Evolutionary conservation across 2,113 vertebrate genomes (phyloP).

Genomic region (Ginglymostoma cirratum): DNA sequence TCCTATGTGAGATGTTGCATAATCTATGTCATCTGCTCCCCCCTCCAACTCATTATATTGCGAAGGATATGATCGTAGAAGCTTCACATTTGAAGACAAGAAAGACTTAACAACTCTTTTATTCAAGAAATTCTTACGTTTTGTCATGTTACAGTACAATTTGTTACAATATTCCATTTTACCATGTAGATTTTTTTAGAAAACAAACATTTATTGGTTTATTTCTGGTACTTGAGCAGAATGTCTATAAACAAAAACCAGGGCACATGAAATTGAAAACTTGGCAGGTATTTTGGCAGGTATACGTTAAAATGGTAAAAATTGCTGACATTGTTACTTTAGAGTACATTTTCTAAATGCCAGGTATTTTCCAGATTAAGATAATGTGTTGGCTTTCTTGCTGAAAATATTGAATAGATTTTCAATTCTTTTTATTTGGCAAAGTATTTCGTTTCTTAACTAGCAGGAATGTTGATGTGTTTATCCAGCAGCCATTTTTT

Average conservation of each 20-base stretch:
- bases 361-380: conserved; percentile 30
- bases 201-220: conserved; percentile 5
- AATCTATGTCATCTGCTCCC: background rate
- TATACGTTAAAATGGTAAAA: background rate
- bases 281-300: conserved; percentile 1
- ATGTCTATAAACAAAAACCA: background rate
- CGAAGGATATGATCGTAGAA: background rate
- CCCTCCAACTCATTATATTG: background rate
- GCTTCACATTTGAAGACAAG: background rate
- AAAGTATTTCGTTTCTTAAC: background rate
- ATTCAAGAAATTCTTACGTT: background rate
- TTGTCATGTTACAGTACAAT: background rate
- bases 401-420: conserved; percentile 12
- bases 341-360: background rate
- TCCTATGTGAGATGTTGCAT: background rate
- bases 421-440: conserved; percentile 22
- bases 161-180: background rate
- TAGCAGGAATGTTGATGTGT: background rate
- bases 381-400: conserved; percentile 25
- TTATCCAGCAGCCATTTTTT: conserved; percentile 20
- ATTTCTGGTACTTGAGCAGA: background rate
- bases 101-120: background rate
- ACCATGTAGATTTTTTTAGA: background rate
- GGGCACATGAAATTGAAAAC: background rate
- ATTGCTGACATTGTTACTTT: conserved; percentile 30